Conservation (phyloP, 1,140 invertebrate genomes). For the Leptoteleia sp. region DNA sequence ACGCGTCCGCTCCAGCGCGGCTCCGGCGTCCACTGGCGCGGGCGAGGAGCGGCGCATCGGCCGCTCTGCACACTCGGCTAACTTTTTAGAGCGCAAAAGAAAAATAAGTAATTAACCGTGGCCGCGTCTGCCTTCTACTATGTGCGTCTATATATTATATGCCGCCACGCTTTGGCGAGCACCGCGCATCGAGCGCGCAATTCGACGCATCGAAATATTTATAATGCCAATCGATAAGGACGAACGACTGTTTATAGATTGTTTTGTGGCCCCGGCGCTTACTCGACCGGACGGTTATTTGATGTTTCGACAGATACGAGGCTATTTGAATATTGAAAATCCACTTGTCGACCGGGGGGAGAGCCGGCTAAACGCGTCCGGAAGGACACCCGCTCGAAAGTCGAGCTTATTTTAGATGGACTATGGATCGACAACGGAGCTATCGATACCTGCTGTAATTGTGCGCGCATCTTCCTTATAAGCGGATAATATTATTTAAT, state of each 20-base stretch:
- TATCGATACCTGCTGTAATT: too few species aligned
- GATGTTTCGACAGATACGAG: neutral
- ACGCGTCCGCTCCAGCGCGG: constrained; percentile 24
- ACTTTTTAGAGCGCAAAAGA: constrained; percentile 61
- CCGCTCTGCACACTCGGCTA: constrained; percentile 47
- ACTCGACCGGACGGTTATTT: neutral
- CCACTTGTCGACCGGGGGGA: too few species aligned
- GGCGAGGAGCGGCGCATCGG: constrained; percentile 19
- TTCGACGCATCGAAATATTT: constrained; percentile 25
- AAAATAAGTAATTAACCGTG: constrained; percentile 58
- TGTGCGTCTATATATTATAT: constrained; percentile 11
- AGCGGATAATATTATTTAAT: too few species aligned
- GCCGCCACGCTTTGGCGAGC: constrained; percentile 38
- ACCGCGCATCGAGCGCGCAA: constrained; percentile 11
- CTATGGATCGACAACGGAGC: too few species aligned
- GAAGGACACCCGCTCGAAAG: too few species aligned
- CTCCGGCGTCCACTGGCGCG: constrained; percentile 37
- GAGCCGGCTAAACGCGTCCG: too few species aligned
- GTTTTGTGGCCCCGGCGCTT: constrained; percentile 1
- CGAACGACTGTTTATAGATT: neutral
- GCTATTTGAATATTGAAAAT: constrained; percentile 3
- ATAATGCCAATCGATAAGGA: constrained; percentile 41
- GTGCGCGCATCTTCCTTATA: too few species aligned
- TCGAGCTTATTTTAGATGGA: too few species aligned
- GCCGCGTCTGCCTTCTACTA: constrained; percentile 16